A percentile compares a stretch with the other conserved stretches of the same genome.
phyloP scores from a whole-genome alignment of 2,113 vertebrate genomes.

The Oryzias javanicus region DNA sequence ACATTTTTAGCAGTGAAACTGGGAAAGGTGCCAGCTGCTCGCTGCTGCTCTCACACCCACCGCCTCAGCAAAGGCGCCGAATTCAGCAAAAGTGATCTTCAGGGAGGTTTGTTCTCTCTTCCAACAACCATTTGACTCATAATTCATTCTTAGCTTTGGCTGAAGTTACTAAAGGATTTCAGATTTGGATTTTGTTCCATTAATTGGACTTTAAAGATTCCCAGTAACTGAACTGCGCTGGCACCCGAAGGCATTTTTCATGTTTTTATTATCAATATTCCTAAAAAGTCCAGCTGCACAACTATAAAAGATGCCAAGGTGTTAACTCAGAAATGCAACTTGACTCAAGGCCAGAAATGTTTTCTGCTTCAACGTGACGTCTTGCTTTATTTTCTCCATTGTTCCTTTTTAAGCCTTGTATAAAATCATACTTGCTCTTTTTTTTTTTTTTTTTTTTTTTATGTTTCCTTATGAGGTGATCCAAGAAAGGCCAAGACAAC shows the following conservation, averaged over 20 bases:
- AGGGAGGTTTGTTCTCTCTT: slow-evolving; percentile 12
- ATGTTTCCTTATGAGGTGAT: slow-evolving; percentile 59
- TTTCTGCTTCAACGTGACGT: slow-evolving; percentile 32
- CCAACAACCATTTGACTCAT: slow-evolving; percentile 15
- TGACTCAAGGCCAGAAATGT: slow-evolving; percentile 33
- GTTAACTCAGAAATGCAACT: slow-evolving; percentile 28
- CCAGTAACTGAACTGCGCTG: neutral
- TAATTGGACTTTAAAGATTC: slow-evolving; percentile 10
- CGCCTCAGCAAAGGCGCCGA: slow-evolving; percentile 30
- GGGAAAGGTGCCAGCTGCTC: slow-evolving; percentile 44
- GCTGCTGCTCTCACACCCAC: slow-evolving; percentile 35
- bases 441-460: slow-evolving; percentile 40
- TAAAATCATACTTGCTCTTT: slow-evolving; percentile 30
- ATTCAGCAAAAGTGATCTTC: slow-evolving; percentile 34
- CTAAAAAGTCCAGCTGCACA: slow-evolving; percentile 25
- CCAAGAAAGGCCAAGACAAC: slow-evolving; percentile 50
- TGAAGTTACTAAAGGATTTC: slow-evolving; percentile 9
- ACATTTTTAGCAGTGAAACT: slow-evolving; percentile 46
- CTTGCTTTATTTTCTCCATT: slow-evolving; percentile 34
- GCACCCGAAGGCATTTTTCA: slow-evolving; percentile 10
- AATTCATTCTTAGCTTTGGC: slow-evolving; percentile 1
- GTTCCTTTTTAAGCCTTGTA: slow-evolving; percentile 47
- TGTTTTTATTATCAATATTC: slow-evolving; percentile 4
- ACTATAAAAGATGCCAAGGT: slow-evolving; percentile 51
- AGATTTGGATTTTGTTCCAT: neutral